Percentiles rank a stretch among this genome's conserved stretches.
Evolutionary conservation across 2,113 vertebrate genomes (phyloP).

Genomic region (Fulmarus glacialis): DNA sequence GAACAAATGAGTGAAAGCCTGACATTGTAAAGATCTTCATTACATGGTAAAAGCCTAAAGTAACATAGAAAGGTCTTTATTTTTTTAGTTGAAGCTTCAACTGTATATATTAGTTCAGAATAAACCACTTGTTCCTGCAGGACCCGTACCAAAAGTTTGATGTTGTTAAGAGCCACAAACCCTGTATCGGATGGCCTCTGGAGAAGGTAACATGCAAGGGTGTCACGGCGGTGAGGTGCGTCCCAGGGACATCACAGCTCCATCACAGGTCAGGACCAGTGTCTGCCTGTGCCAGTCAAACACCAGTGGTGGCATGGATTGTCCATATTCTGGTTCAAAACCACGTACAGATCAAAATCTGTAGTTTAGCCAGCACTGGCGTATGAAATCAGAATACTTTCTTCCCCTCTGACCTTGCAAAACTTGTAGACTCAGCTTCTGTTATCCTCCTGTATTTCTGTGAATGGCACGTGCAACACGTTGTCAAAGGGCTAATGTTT

Average conservation of each 20-base stretch:
- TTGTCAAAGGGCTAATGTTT: background rate
- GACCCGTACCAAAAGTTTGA: background rate
- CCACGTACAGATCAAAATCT: accelerated
- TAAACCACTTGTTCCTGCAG: background rate
- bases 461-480: accelerated
- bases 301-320: background rate
- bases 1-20: background rate
- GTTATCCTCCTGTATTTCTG: background rate
- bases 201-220: background rate
- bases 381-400: background rate
- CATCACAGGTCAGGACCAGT: background rate
- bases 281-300: background rate
- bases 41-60: background rate
- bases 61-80: background rate
- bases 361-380: background rate
- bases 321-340: background rate
- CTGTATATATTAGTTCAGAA: background rate
- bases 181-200: background rate
- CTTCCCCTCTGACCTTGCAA: background rate
- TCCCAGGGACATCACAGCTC: background rate
- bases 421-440: background rate
- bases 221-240: background rate
- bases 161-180: background rate
- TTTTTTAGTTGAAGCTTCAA: background rate
- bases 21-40: background rate